Evolutionary conservation across 1,140 invertebrate species (phyloP).

Genomic region (Leptinotarsa defecta): DNA sequence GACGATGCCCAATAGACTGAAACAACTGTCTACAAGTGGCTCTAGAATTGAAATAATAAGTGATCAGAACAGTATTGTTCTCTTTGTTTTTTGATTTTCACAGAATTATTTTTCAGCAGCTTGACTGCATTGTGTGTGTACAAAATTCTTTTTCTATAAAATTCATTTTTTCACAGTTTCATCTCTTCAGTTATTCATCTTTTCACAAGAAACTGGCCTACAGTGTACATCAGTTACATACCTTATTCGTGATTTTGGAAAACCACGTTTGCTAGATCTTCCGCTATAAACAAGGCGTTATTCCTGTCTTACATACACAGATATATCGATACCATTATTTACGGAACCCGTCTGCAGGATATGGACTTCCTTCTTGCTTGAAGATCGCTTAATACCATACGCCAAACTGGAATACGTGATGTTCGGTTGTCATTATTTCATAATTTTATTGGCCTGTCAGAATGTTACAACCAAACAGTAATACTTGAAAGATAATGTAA

Average conservation of each 20-base stretch:
- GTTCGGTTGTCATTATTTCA: not conserved
- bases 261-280: conserved; percentile 3
- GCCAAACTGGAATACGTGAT: no score
- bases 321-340: not conserved
- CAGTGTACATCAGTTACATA: not conserved
- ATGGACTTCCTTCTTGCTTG: not conserved
- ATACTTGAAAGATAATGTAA: no score
- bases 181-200: no score
- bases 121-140: no score
- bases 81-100: no score
- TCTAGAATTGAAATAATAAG: no score
- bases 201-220: not conserved
- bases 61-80: no score
- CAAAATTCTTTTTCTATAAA: no score
- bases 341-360: not conserved
- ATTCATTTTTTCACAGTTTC: no score
- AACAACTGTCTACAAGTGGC: no score
- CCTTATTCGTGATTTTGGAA: conserved; percentile 8
- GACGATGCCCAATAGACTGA: no score
- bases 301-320: not conserved
- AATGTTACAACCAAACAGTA: not conserved
- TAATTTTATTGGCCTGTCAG: not conserved
- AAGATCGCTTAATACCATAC: not conserved
- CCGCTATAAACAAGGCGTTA: not conserved
- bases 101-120: no score